These are phyloP conservation scores for Ganaspis brasiliensis DNA, from an alignment of 2,888 invertebrate species.

Conservation along the genomic window DNA sequence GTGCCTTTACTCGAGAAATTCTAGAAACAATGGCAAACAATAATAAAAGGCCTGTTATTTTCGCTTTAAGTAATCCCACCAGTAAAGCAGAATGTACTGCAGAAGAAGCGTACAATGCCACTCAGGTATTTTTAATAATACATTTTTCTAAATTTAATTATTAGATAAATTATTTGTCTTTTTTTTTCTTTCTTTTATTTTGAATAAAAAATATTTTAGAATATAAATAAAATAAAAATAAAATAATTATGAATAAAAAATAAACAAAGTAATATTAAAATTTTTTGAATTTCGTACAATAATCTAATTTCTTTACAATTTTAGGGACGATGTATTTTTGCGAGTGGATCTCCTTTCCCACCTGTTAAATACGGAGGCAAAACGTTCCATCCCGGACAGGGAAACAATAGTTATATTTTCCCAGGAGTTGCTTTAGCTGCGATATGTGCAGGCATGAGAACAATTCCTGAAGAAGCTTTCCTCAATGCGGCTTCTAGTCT, in stretches of 20 bases:
- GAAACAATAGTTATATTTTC: conserved; percentile 99
- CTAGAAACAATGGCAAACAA: conserved; percentile 91
- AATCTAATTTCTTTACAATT: too few species aligned
- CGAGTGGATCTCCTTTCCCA: conserved; percentile 97
- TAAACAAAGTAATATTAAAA: too few species aligned
- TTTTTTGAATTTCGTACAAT: too few species aligned
- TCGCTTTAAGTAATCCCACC: conserved; percentile 99
- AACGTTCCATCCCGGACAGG: conserved; percentile 95
- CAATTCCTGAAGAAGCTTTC: conserved; percentile 96
- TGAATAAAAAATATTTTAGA: too few species aligned
- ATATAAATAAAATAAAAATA: too few species aligned
- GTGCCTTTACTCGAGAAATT: conserved; percentile 95
- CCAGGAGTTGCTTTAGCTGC: conserved; percentile 97
- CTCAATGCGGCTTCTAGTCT: conserved; percentile 94
- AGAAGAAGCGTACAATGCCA: conserved; percentile 94
- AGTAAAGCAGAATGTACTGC: conserved; percentile 99
- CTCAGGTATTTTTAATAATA: conserved; percentile 84
- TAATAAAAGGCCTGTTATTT: conserved; percentile 95
- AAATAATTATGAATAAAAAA: too few species aligned
- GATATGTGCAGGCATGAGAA: conserved; percentile 92
- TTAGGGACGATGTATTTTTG: conserved; percentile 95
- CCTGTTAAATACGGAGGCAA: conserved; percentile 91
- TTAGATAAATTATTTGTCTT: conserved; percentile 41
- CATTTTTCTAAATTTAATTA: neutral
- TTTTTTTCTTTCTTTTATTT: conserved; percentile 19